These are phyloP conservation scores for Nymphicus hollandicus DNA, from an alignment of 2,113 vertebrate genomes.

Conservation along the genomic window DNA sequence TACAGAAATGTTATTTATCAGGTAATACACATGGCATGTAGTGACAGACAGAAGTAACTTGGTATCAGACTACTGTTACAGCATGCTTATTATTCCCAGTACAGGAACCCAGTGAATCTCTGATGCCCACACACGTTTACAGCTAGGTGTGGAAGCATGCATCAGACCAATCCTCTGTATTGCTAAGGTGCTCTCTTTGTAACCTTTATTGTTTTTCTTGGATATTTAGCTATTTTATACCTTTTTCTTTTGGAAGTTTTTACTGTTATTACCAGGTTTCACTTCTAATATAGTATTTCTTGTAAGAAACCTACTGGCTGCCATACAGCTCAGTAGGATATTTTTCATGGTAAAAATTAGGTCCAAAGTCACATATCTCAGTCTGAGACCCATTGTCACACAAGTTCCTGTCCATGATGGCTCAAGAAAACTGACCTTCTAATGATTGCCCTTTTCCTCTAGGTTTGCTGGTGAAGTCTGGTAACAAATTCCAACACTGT, in stretches of 20 bases:
- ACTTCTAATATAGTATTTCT: background rate
- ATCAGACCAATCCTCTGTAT: background rate
- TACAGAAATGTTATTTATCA: background rate
- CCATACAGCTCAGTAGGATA: background rate
- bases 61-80: background rate
- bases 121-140: too few species aligned
- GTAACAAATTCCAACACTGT: background rate
- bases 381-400: background rate
- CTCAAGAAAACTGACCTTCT: background rate
- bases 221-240: background rate
- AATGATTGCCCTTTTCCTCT: fast-evolving
- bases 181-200: background rate
- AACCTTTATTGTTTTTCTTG: background rate
- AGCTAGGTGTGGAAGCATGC: background rate
- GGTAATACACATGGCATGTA: background rate
- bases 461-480: background rate
- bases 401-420: background rate
- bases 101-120: background rate
- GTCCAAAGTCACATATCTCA: background rate
- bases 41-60: background rate
- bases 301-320: background rate
- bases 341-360: background rate
- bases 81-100: background rate
- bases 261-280: background rate
- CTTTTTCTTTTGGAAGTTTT: background rate